phyloP scores from a whole-genome alignment of 2,888 invertebrate species.

The Antitype chi region DNA sequence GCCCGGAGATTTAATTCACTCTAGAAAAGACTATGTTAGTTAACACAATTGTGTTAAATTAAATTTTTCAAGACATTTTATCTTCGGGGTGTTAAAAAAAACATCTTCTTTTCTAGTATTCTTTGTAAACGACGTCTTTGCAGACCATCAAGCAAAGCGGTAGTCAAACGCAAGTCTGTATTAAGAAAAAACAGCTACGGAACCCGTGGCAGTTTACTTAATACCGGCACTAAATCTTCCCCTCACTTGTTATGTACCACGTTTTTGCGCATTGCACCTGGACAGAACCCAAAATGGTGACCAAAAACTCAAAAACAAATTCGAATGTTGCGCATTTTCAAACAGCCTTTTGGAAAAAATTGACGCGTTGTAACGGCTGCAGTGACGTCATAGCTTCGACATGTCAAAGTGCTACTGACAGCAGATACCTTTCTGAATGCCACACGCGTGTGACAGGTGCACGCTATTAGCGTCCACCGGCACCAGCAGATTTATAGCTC shows the following conservation, averaged over 20 bases:
- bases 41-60: neutral
- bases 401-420: slow-evolving; percentile 62
- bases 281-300: slow-evolving; percentile 15
- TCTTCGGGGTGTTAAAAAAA: neutral
- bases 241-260: slow-evolving; percentile 57
- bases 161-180: slow-evolving; percentile 24
- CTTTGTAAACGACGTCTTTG: slow-evolving; percentile 20
- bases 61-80: neutral
- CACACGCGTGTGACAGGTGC: slow-evolving; percentile 70
- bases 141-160: slow-evolving; percentile 8
- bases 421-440: slow-evolving; percentile 64
- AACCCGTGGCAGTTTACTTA: slow-evolving; percentile 42
- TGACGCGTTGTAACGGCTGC: slow-evolving; percentile 43
- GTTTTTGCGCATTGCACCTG: slow-evolving; percentile 59
- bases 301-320: slow-evolving; percentile 46
- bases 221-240: slow-evolving; percentile 54
- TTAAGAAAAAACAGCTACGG: slow-evolving; percentile 29
- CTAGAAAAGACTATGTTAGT: neutral
- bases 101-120: neutral
- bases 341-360: slow-evolving; percentile 37
- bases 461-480: slow-evolving; percentile 72
- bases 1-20: neutral
- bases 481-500: slow-evolving; percentile 72
- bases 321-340: slow-evolving; percentile 25
- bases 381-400: slow-evolving; percentile 45